These are phyloP conservation scores for Argyrosomus japonicus DNA, from an alignment of 2,113 vertebrate species.

Conservation along the genomic window DNA sequence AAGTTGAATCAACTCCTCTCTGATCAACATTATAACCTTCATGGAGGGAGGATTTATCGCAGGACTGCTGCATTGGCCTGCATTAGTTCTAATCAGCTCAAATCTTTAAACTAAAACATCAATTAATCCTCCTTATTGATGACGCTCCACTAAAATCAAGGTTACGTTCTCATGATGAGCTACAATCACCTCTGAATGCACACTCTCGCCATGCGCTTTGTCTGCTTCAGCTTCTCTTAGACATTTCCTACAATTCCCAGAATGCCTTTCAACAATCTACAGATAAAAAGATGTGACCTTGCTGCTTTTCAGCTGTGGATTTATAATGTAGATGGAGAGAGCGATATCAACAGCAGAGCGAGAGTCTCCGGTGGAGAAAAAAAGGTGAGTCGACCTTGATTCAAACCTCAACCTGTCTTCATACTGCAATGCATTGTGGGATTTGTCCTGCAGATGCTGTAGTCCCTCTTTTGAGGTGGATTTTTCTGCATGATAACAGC, in stretches of 20 bases:
- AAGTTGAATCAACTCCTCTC: neutral
- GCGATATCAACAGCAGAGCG: neutral
- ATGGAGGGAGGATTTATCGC: neutral
- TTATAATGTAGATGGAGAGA: constrained; percentile 39
- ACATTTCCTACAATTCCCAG: constrained; percentile 24
- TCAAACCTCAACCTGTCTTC: constrained; percentile 30
- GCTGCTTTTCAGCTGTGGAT: constrained; percentile 36
- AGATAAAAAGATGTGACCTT: constrained; percentile 46
- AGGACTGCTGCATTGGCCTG: neutral
- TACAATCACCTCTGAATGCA: neutral
- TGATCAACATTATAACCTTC: neutral
- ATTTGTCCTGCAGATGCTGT: neutral
- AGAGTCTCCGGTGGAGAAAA: constrained; percentile 4
- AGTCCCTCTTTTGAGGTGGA: neutral
- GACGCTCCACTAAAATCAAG: neutral
- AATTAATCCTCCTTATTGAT: neutral
- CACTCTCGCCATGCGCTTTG: neutral
- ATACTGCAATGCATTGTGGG: constrained; percentile 35
- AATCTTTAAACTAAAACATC: neutral
- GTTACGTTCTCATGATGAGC: neutral
- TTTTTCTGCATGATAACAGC: neutral
- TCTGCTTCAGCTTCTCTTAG: constrained; percentile 3
- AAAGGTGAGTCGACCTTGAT: constrained; percentile 48
- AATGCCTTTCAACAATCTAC: constrained; percentile 23
- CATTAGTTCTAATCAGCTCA: neutral